These are phyloP conservation scores for Pterocles gutturalis DNA, from an alignment of 2,113 vertebrate species.

Conservation along the genomic window DNA sequence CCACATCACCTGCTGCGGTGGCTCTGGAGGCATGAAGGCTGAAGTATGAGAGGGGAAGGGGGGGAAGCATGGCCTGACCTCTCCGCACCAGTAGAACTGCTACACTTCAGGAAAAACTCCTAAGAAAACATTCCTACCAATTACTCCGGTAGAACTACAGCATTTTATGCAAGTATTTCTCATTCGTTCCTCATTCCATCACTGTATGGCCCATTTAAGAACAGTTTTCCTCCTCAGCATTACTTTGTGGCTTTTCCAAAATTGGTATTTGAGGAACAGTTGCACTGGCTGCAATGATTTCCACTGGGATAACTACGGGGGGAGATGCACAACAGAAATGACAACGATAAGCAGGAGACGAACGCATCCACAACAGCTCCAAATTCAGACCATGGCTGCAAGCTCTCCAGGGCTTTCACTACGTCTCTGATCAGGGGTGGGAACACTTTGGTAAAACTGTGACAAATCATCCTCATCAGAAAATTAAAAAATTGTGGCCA, in stretches of 20 bases:
- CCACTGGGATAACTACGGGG: background rate
- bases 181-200: background rate
- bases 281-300: background rate
- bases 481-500: background rate
- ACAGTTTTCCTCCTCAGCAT: background rate
- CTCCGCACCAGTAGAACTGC: background rate
- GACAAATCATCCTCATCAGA: background rate
- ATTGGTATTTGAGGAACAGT: background rate
- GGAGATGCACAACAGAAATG: background rate
- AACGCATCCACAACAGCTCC: background rate
- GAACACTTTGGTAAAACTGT: background rate
- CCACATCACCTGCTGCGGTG: accelerated
- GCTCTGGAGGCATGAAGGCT: background rate
- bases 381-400: background rate
- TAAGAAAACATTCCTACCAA: background rate
- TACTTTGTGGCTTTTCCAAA: background rate
- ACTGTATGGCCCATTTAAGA: background rate
- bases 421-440: background rate
- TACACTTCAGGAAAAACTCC: background rate
- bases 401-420: background rate
- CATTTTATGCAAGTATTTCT: background rate
- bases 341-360: accelerated
- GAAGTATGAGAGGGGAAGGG: accelerated
- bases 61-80: background rate
- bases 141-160: background rate